Evolutionary conservation across 1,140 invertebrate genomes (phyloP), one percentile per base, ranked within the genome.

Genomic region (Heliconius eleuchia): DNA sequence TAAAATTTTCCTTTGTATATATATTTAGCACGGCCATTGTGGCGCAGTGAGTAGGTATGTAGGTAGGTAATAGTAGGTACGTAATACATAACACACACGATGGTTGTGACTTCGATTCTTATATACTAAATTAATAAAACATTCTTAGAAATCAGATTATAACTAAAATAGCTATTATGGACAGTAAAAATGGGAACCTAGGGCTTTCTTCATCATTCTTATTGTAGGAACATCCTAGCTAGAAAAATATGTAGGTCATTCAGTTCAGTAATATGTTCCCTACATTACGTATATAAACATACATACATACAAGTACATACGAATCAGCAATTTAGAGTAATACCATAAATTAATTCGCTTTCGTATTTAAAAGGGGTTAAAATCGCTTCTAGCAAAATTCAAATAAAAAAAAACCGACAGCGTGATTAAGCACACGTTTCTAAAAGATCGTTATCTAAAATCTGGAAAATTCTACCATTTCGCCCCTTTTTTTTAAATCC

Each of bases 381-480:
- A 57, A 57, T 23, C 55, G 55, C n/a, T 66, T 66, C 27, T 27
- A 66, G 60, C 50, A 30, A 78, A 78, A 80, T 78, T 75, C 71
- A 66, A 66, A 66, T 66, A 66, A 66, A 78, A 37, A 85, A 84
- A 85, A 80, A 76, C 39, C 73, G 30, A 27, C 72, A 70, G 73
- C 50, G 85, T 86, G 80, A 87, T 87, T 87, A 87, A 86, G 80
- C 79, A 73, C 81, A 86, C 79, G 72, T 81, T 46, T 82, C 79
- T 84, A 77, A 80, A 85, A 86, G 81, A 85, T 87, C 86, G 86
- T 86, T 87, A 87, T 74, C 83, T 52, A 75, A 78, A 79, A 80
- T 80, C 80, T 74, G 78, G 74, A 71, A 74, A 81, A 78, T 85
- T 80, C 78, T 71, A 73, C 57, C 78, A 50, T 83, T 85, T 76